Conservation (phyloP, 2,113 vertebrate genomes). For the Passer domesticus region DNA sequence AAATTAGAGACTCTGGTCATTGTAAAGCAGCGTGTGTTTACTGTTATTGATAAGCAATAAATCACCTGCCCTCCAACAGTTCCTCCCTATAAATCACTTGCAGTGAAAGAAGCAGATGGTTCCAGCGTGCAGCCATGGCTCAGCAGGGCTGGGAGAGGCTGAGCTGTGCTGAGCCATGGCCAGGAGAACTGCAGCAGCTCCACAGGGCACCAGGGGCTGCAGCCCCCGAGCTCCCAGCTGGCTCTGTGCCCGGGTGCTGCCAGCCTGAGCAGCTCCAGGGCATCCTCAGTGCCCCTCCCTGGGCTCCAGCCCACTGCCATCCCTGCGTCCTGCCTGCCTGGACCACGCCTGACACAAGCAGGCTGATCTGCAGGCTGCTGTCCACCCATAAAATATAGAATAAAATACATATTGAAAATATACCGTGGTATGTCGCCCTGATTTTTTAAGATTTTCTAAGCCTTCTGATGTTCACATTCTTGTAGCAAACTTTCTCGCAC, state of each 20-base stretch:
- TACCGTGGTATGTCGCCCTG: no score
- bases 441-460: no score
- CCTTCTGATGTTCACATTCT: no score
- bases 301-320: neutral
- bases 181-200: no score
- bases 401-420: neutral
- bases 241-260: fast-evolving
- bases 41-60: constrained; percentile 67
- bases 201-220: neutral
- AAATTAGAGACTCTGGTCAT: constrained; percentile 40
- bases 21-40: constrained; percentile 52
- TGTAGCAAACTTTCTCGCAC: no score
- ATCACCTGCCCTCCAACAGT: constrained; percentile 56
- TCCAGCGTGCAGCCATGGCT: neutral
- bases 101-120: constrained; percentile 6
- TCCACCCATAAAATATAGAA: neutral
- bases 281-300: fast-evolving
- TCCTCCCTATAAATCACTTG: constrained; percentile 61
- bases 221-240: fast-evolving
- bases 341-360: neutral
- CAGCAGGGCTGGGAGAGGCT: neutral
- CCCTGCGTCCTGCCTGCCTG: neutral
- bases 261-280: neutral
- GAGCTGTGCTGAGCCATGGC: neutral
- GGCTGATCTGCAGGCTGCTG: neutral